Percentiles rank a stretch among this genome's conserved stretches.
Conservation (phyloP, 2,888 invertebrate species). For the Drosophila greeni region DNA sequence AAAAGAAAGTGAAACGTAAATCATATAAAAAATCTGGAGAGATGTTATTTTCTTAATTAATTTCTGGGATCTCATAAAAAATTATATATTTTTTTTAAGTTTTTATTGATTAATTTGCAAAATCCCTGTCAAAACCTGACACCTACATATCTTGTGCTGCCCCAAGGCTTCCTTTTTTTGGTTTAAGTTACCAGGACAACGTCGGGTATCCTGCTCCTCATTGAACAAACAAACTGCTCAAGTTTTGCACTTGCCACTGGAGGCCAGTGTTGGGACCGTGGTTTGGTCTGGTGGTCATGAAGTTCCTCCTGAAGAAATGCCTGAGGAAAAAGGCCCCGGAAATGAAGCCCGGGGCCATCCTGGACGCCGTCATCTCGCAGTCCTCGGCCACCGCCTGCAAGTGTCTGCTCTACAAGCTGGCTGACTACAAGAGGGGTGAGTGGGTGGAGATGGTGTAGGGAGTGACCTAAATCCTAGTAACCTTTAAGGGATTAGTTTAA, state of each 20-base stretch:
- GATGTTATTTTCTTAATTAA: too few species aligned
- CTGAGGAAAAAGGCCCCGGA: conserved; percentile 78
- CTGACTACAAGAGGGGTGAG: conserved; percentile 91
- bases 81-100: too few species aligned
- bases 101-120: neutral
- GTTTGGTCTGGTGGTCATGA: conserved; percentile 59
- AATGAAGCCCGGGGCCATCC: conserved; percentile 85
- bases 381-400: conserved; percentile 89
- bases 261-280: conserved; percentile 1
- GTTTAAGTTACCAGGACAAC: conserved; percentile 28
- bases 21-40: too few species aligned
- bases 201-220: conserved; percentile 14
- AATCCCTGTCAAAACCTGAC: neutral
- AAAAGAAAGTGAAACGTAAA: conserved; percentile 46
- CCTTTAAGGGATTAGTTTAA: neutral
- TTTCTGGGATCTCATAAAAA: too few species aligned
- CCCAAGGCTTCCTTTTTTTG: neutral
- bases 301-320: conserved; percentile 76
- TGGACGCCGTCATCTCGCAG: conserved; percentile 94
- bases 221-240: conserved; percentile 59
- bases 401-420: conserved; percentile 91
- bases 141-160: neutral
- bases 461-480: neutral
- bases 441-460: neutral
- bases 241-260: conserved; percentile 22